Conservation (phyloP, 2,888 invertebrate species). For the Patella pellucida region DNA sequence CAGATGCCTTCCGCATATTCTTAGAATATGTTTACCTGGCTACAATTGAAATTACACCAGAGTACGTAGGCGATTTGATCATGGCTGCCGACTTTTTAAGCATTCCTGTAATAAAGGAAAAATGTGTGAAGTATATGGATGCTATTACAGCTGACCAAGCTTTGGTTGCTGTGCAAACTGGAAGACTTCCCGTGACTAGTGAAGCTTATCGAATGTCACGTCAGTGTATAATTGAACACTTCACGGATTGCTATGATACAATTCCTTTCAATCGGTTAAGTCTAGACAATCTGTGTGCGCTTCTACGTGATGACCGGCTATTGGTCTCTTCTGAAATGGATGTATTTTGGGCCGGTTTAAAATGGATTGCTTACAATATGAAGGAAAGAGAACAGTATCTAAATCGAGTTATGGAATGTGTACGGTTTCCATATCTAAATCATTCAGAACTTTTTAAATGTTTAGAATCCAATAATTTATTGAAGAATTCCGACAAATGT, state of each 20-base stretch:
- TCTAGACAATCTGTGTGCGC: conserved; percentile 36
- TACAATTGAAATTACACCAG: conserved; percentile 33
- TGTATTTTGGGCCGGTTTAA: conserved; percentile 49
- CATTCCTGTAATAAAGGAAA: conserved; percentile 23
- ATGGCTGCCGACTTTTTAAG: conserved; percentile 45
- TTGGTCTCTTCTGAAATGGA: conserved; percentile 50
- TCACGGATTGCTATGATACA: conserved; percentile 24
- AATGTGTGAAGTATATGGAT: conserved; percentile 25
- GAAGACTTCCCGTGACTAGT: background rate
- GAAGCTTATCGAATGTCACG: background rate
- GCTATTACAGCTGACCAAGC: conserved; percentile 39
- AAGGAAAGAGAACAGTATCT: conserved; percentile 39
- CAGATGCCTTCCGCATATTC: conserved; percentile 47
- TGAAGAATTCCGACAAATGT: conserved; percentile 42
- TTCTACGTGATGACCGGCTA: conserved; percentile 45
- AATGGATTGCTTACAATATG: conserved; percentile 51
- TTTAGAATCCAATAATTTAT: conserved; percentile 44
- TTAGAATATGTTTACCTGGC: conserved; percentile 53
- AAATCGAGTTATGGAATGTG: conserved; percentile 45
- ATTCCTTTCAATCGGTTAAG: conserved; percentile 37
- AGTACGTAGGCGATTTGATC: conserved; percentile 45
- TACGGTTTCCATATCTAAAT: conserved; percentile 52
- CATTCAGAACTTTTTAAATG: conserved; percentile 49
- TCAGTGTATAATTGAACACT: conserved; percentile 26
- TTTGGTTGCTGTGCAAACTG: conserved; percentile 32